Evolutionary conservation across 2,888 invertebrate genomes (phyloP).

Genomic region (Carpatolechia fugitivella): DNA sequence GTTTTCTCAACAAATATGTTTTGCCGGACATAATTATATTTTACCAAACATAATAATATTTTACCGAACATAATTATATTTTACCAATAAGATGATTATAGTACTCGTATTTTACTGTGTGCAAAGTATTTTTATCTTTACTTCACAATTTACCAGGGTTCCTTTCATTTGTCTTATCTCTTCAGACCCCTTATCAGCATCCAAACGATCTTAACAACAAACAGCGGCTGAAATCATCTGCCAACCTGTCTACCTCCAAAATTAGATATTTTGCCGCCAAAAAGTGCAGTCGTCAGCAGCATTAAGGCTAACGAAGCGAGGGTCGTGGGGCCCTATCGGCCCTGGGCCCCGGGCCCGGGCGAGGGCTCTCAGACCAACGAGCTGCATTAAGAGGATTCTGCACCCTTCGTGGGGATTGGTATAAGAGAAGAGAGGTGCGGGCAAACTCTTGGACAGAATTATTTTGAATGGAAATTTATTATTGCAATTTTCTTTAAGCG

Average conservation of each 20-base stretch:
- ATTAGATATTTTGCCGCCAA: slow-evolving; percentile 32
- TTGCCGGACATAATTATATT: too few relatives aligned
- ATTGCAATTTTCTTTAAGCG: too few relatives aligned
- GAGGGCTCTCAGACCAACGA: slow-evolving; percentile 54
- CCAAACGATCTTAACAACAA: neutral
- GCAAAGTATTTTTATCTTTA: too few relatives aligned
- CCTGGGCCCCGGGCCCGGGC: slow-evolving; percentile 26
- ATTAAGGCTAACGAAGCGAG: slow-evolving; percentile 67
- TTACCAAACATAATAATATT: too few relatives aligned
- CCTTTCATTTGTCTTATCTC: neutral
- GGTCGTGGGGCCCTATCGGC: slow-evolving; percentile 38
- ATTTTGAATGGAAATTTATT: too few relatives aligned
- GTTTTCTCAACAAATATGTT: too few relatives aligned
- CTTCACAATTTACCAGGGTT: too few relatives aligned
- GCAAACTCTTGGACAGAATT: too few relatives aligned
- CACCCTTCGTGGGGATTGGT: slow-evolving; percentile 53
- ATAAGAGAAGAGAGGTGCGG: slow-evolving; percentile 25
- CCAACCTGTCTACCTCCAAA: neutral
- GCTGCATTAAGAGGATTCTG: slow-evolving; percentile 77
- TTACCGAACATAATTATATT: too few relatives aligned
- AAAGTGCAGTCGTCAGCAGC: slow-evolving; percentile 73
- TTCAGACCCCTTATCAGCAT: neutral
- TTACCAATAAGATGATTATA: too few relatives aligned
- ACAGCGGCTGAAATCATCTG: neutral
- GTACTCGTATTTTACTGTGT: too few relatives aligned